Percentiles rank a stretch among this genome's conserved stretches.
phyloP scores from a whole-genome alignment of 2,888 invertebrate genomes.

The Rhingia rostrata region DNA sequence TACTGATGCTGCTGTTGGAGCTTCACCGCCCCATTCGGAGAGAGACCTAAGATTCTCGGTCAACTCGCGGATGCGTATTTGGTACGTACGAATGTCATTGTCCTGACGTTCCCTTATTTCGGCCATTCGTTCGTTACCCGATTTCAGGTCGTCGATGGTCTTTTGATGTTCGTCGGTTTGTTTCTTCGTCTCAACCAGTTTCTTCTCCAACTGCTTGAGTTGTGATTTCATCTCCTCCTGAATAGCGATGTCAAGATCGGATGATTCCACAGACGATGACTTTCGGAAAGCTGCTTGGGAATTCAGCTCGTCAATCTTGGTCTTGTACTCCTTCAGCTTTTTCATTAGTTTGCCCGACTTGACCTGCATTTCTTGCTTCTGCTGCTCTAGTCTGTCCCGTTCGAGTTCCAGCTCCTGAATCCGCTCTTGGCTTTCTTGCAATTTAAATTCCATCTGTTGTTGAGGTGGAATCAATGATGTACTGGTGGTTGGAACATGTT shows the following conservation, averaged over 20 bases:
- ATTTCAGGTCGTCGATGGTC: constrained; percentile 88
- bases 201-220: constrained; percentile 87
- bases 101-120: constrained; percentile 93
- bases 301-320: constrained; percentile 84
- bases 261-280: constrained; percentile 75
- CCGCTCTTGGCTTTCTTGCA: constrained; percentile 85
- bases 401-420: constrained; percentile 86
- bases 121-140: constrained; percentile 89
- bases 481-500: constrained; percentile 78
- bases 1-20: background rate
- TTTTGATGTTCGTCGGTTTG: constrained; percentile 87
- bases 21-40: constrained; percentile 82
- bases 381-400: constrained; percentile 85
- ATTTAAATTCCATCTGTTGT: constrained; percentile 80
- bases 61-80: constrained; percentile 88
- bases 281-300: constrained; percentile 75
- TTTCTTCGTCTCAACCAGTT: constrained; percentile 85
- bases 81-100: constrained; percentile 88
- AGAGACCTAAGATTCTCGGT: constrained; percentile 86
- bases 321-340: constrained; percentile 92
- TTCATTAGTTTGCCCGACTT: constrained; percentile 91
- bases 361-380: constrained; percentile 86
- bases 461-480: constrained; percentile 76
- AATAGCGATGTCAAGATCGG: constrained; percentile 89
- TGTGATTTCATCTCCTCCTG: constrained; percentile 91